Evolutionary conservation across 2,888 invertebrate genomes (phyloP).

Genomic region (Boloria selene): DNA sequence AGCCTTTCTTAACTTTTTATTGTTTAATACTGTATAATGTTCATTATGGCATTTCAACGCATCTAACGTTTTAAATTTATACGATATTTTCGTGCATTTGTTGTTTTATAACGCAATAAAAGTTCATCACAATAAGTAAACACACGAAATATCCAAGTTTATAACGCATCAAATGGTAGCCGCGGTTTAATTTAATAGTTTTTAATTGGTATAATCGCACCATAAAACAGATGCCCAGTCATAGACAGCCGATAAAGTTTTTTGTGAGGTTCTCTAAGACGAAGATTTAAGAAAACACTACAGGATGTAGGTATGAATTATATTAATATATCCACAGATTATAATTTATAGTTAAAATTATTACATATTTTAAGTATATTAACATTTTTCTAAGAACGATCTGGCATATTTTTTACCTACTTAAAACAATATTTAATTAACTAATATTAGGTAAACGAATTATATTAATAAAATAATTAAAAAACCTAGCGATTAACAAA

Average conservation of each 20-base stretch:
- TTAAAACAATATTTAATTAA: too few relatives aligned
- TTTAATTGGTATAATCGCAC: slow-evolving; percentile 79
- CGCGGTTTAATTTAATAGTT: slow-evolving; percentile 76
- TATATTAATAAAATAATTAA: too few relatives aligned
- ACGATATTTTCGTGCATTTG: slow-evolving; percentile 19
- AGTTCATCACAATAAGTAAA: slow-evolving; percentile 78
- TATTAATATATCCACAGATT: too few relatives aligned
- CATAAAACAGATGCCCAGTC: slow-evolving; percentile 70
- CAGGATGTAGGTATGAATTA: too few relatives aligned
- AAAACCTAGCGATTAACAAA: too few relatives aligned
- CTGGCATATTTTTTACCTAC: too few relatives aligned
- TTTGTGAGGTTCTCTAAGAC: neutral
- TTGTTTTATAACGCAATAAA: slow-evolving; percentile 58
- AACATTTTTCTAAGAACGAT: too few relatives aligned
- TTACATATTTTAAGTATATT: too few relatives aligned
- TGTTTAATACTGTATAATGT: neutral
- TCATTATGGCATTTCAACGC: neutral
- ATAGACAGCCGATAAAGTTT: slow-evolving; percentile 68
- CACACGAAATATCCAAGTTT: slow-evolving; percentile 61
- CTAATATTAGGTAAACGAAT: too few relatives aligned
- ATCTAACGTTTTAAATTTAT: slow-evolving; percentile 4
- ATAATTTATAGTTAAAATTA: too few relatives aligned
- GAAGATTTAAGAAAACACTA: too few relatives aligned
- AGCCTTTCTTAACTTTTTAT: neutral
- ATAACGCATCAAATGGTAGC: slow-evolving; percentile 75